These are phyloP conservation scores for Aegotheles bennettii DNA, from an alignment of 2,113 vertebrate genomes.

Conservation along the genomic window DNA sequence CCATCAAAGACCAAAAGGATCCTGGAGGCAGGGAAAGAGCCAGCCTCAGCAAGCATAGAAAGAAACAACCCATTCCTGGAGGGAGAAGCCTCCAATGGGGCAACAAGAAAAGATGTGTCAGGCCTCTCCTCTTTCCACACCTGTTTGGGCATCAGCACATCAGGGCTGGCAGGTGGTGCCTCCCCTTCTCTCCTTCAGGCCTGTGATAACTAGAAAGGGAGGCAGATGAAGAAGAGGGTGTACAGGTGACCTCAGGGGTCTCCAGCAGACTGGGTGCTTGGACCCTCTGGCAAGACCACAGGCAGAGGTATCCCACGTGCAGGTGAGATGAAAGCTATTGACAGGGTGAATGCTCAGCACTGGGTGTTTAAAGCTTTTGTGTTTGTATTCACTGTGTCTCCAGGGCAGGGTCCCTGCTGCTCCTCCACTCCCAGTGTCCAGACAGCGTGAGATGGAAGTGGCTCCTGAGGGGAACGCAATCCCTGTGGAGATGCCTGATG, in stretches of 20 bases:
- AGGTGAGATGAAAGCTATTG: background rate
- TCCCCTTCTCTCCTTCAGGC: background rate
- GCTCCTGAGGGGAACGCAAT: background rate
- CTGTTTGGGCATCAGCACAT: background rate
- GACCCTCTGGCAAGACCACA: background rate
- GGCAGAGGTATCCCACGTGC: background rate
- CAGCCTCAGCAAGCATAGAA: background rate
- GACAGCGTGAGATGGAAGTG: rapidly evolving
- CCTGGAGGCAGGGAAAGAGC: background rate
- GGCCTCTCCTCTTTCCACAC: background rate
- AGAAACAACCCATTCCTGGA: background rate
- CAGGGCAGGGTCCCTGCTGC: background rate
- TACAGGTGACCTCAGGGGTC: background rate
- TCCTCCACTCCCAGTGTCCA: background rate
- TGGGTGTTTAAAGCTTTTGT: background rate
- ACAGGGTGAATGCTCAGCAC: background rate
- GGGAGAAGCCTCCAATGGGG: background rate
- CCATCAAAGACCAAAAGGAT: background rate
- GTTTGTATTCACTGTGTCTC: background rate
- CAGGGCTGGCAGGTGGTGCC: background rate
- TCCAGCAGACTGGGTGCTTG: background rate
- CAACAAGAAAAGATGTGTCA: background rate
- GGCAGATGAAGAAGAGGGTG: background rate
- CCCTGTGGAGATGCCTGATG: background rate
- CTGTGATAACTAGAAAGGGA: background rate